Conservation (phyloP, 2,113 vertebrate genomes). For the Lonchura striata region DNA sequence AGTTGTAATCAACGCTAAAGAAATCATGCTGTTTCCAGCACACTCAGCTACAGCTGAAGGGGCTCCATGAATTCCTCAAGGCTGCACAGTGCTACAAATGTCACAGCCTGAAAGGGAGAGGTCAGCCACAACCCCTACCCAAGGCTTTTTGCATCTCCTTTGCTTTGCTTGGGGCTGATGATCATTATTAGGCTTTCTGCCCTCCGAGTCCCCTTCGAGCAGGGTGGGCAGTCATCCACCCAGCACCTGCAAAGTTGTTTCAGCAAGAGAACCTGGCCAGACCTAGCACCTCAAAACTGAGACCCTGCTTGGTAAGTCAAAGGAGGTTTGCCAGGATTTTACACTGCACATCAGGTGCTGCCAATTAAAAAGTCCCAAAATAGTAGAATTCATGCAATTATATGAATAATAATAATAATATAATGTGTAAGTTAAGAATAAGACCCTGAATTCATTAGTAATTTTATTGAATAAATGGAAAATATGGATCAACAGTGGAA, state of each 20-base stretch:
- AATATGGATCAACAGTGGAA: neutral
- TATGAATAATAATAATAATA: neutral
- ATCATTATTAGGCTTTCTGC: neutral
- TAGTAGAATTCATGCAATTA: neutral
- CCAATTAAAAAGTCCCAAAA: neutral
- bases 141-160: neutral
- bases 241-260: neutral
- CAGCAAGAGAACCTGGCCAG: neutral
- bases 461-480: neutral
- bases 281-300: neutral
- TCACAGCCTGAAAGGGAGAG: neutral
- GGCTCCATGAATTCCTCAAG: neutral
- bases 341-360: neutral
- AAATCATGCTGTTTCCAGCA: neutral
- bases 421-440: neutral
- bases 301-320: neutral
- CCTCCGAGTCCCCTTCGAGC: neutral
- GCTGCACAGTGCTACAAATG: neutral
- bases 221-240: neutral
- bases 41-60: neutral
- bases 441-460: neutral
- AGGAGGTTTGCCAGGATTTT: neutral
- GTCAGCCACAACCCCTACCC: neutral
- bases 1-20: rapidly evolving
- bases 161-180: neutral